These are phyloP conservation scores for Strix aluco DNA, from an alignment of 2,113 vertebrate species.

Conservation along the genomic window DNA sequence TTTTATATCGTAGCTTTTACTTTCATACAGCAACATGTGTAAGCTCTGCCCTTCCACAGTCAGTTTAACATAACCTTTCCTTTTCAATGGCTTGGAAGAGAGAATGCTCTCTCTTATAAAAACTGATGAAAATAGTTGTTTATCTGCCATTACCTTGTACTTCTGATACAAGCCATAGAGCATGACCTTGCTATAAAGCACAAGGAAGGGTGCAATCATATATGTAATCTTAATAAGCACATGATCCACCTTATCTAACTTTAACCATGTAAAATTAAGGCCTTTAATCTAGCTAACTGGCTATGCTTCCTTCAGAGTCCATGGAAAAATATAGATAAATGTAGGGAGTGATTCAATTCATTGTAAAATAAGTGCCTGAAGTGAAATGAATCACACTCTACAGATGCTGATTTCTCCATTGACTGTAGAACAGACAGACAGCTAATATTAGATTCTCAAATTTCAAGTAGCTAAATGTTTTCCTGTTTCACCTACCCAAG, in stretches of 20 bases:
- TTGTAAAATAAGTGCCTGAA: not conserved
- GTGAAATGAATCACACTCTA: not conserved
- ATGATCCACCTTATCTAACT: not conserved
- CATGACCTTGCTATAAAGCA: not conserved
- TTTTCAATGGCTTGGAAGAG: not conserved
- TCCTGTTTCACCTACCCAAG: not conserved
- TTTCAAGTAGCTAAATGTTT: not conserved
- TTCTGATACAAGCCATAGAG: not conserved
- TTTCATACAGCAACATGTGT: not conserved
- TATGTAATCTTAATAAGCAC: not conserved
- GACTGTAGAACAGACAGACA: not conserved
- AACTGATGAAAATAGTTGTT: not conserved
- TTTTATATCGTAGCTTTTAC: not conserved
- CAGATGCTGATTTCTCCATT: not conserved
- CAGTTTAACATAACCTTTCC: not conserved
- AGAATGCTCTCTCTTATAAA: not conserved
- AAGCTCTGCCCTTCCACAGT: not conserved
- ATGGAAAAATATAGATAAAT: not conserved
- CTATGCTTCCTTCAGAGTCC: not conserved
- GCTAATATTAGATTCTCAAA: not conserved
- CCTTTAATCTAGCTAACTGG: not conserved
- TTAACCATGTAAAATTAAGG: not conserved
- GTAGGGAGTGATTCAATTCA: not conserved
- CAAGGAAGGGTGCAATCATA: not conserved
- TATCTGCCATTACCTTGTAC: not conserved